Percentiles rank a stretch among this genome's conserved stretches.
These are phyloP conservation scores for Phasianus colchicus DNA, from an alignment of 2,113 vertebrate species.

Conservation along the genomic window DNA sequence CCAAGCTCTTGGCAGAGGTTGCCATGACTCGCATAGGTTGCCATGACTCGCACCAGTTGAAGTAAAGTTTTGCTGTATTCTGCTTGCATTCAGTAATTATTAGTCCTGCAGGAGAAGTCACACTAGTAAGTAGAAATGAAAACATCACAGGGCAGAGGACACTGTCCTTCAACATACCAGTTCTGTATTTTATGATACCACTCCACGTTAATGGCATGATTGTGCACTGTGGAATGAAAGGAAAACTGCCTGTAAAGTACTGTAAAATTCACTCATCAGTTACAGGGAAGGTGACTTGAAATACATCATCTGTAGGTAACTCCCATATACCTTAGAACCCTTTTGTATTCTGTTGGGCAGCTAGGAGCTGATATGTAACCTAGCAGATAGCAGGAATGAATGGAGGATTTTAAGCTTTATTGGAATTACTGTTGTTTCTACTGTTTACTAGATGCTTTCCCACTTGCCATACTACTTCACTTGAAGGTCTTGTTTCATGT, in stretches of 20 bases:
- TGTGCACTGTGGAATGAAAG: not conserved
- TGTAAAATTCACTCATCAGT: not conserved
- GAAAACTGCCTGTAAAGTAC: not conserved
- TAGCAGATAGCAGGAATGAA: not conserved
- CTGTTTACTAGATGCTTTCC: not conserved
- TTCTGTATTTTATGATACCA: not conserved
- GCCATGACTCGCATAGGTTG: fast-evolving
- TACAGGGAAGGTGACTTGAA: not conserved
- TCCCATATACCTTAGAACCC: not conserved
- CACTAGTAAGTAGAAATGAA: not conserved
- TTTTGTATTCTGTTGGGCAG: not conserved
- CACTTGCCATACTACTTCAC: not conserved
- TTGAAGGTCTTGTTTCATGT: not conserved
- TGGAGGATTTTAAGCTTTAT: not conserved
- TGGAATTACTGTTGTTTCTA: not conserved
- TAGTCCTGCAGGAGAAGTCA: not conserved
- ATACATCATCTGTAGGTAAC: fast-evolving
- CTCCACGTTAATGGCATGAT: not conserved
- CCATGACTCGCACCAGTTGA: fast-evolving
- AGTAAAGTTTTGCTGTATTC: not conserved
- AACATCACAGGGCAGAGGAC: not conserved
- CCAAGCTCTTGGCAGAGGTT: not conserved
- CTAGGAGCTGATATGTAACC: not conserved
- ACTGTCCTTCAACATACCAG: not conserved
- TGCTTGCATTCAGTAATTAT: not conserved